A percentile compares a stretch with the other conserved stretches of the same genome.
Conservation (phyloP, 2,113 vertebrate genomes). For the Anolis carolinensis region DNA sequence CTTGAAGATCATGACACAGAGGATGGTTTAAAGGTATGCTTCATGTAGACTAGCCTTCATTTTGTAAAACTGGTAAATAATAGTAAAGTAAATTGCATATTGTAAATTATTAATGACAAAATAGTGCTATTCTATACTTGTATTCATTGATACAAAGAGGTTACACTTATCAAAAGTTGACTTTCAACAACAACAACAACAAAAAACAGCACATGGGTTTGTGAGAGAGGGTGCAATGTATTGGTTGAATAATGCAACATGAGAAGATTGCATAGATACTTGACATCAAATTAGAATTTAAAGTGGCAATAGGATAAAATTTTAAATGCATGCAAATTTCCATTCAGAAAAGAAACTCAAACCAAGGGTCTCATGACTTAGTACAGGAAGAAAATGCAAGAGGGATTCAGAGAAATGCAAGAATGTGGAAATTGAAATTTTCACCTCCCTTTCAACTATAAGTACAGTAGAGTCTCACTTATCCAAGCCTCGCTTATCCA, state of each 20-base stretch:
- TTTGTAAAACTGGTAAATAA: neutral
- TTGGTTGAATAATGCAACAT: neutral
- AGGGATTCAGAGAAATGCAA: too few species aligned
- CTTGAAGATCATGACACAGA: neutral
- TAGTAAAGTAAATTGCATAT: too few species aligned
- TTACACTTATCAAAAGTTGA: neutral
- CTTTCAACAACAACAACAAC: too few species aligned
- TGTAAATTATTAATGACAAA: neutral
- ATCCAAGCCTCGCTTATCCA: too few species aligned
- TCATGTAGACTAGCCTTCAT: neutral
- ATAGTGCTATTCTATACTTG: neutral
- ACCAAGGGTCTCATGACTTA: too few species aligned
- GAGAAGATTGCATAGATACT: neutral
- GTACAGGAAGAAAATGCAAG: too few species aligned
- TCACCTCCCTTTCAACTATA: neutral
- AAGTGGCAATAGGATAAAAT: too few species aligned
- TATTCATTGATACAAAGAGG: neutral
- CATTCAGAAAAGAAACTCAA: too few species aligned
- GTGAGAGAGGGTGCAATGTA: neutral
- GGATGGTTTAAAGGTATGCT: neutral
- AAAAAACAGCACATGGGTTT: too few species aligned
- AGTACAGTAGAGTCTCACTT: too few species aligned
- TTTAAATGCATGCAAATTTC: too few species aligned
- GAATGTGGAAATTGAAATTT: too few species aligned
- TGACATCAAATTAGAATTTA: neutral